Conservation (phyloP, 2,888 invertebrate species). For the Anaspis maculata region DNA sequence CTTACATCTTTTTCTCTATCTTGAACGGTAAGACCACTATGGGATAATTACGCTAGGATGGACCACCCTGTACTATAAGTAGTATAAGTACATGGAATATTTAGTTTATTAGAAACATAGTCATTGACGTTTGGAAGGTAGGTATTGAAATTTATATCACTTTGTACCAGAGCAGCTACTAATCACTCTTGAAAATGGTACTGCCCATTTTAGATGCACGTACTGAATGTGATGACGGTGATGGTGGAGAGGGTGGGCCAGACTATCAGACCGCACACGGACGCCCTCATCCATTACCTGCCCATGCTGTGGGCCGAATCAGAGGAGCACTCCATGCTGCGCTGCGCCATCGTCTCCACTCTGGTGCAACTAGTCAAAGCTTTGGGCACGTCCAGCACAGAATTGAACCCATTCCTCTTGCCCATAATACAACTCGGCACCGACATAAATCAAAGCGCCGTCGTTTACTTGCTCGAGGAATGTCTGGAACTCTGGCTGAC, state of each 20-base stretch:
- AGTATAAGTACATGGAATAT: no score
- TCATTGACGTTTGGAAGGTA: no score
- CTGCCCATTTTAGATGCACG: slow-evolving; percentile 68
- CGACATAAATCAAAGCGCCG: slow-evolving; percentile 66
- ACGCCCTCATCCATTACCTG: slow-evolving; percentile 70
- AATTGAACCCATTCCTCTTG: slow-evolving; percentile 55
- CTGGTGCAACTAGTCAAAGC: slow-evolving; percentile 79
- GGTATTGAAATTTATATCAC: no score
- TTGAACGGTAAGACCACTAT: no score
- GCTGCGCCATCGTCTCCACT: slow-evolving; percentile 84
- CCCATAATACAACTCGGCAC: slow-evolving; percentile 67
- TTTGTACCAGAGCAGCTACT: no score
- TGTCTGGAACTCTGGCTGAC: slow-evolving; percentile 86
- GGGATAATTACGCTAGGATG: no score
- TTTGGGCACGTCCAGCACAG: slow-evolving; percentile 46
- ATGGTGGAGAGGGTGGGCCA: slow-evolving; percentile 80
- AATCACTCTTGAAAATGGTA: no score
- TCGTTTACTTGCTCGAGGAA: slow-evolving; percentile 88
- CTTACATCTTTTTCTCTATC: no score
- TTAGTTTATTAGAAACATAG: no score
- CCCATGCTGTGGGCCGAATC: slow-evolving; percentile 86
- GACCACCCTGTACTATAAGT: no score
- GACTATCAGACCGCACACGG: slow-evolving; percentile 61
- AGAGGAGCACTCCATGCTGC: slow-evolving; percentile 78
- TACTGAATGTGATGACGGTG: slow-evolving; percentile 81